phyloP scores from a whole-genome alignment of 2,888 invertebrate species.

The Petrophora chlorosata region DNA sequence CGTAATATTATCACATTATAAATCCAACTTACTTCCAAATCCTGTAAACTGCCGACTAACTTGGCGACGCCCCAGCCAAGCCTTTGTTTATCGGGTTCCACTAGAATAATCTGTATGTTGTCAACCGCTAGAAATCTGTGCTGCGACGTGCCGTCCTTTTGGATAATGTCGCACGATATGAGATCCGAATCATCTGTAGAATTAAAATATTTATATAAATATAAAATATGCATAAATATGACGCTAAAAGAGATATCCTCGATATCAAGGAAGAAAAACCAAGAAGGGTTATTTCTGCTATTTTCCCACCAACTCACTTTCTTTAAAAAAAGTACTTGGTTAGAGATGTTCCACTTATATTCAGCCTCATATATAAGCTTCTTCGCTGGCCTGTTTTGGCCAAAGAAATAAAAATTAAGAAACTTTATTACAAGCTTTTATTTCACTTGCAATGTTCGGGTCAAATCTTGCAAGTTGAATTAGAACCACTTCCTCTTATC shows the following conservation, averaged over 20 bases:
- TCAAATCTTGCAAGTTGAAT: too few species aligned
- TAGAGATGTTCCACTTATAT: too few species aligned
- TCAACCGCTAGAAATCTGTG: constrained; percentile 98
- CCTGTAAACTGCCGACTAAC: constrained; percentile 97
- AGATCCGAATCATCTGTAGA: constrained; percentile 98
- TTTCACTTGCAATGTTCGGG: too few species aligned
- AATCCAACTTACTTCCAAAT: constrained; percentile 89
- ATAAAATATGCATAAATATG: neutral
- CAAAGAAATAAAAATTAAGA: too few species aligned
- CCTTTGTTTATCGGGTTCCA: constrained; percentile 97
- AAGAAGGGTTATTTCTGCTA: too few species aligned
- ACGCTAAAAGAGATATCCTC: neutral
- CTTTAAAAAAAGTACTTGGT: too few species aligned
- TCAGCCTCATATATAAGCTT: too few species aligned
- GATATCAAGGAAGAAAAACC: neutral
- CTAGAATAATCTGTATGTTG: constrained; percentile 96
- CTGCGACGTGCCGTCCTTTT: constrained; percentile 94
- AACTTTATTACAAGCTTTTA: too few species aligned
- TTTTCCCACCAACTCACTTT: too few species aligned
- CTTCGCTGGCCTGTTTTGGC: too few species aligned
- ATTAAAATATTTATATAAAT: constrained; percentile 16
- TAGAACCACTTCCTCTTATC: too few species aligned
- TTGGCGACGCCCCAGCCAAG: constrained; percentile 99
- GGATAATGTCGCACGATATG: constrained; percentile 96
- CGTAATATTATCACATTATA: too few species aligned